Evolutionary conservation across 1,140 invertebrate species (phyloP).

Genomic region (Diorhabda elongata): DNA sequence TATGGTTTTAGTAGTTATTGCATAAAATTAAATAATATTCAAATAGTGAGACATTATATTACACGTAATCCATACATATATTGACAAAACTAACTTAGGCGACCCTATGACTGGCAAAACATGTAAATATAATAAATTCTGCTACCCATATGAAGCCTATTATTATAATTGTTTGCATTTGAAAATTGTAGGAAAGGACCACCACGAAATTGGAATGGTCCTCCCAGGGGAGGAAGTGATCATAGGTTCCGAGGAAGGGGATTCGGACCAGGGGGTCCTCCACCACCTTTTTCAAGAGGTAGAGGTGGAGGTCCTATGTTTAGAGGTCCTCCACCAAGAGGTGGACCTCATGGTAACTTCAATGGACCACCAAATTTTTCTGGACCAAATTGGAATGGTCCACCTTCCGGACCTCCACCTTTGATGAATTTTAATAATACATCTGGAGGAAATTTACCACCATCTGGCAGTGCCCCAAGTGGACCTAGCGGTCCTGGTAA

Average conservation of each 20-base stretch:
- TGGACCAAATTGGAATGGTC: slow-evolving; percentile 59
- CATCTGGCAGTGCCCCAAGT: slow-evolving; percentile 33
- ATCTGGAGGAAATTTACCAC: slow-evolving; percentile 27
- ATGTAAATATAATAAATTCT: not conserved
- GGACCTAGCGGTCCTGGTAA: slow-evolving; percentile 11
- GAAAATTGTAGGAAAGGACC: slow-evolving; percentile 26
- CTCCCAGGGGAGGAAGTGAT: slow-evolving; percentile 41
- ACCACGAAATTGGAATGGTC: slow-evolving; percentile 11
- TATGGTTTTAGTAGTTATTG: no score
- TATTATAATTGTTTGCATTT: not conserved
- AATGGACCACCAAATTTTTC: slow-evolving; percentile 54
- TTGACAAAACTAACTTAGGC: no score
- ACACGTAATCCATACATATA: no score
- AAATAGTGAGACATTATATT: no score
- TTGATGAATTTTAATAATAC: slow-evolving; percentile 51
- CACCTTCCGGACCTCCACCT: slow-evolving; percentile 59
- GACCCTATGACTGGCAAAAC: no score
- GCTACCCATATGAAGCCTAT: not conserved
- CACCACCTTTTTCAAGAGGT: slow-evolving; percentile 54
- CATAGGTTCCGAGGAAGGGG: slow-evolving; percentile 63
- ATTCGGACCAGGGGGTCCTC: slow-evolving; percentile 62
- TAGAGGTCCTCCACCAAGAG: slow-evolving; percentile 47
- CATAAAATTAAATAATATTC: no score
- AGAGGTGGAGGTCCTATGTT: slow-evolving; percentile 51
- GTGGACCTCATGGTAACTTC: slow-evolving; percentile 48